Evolutionary conservation across 2,888 invertebrate genomes (phyloP), one percentile per base, ranked within the genome.

Genomic region (Leptinotarsa peninsularis): DNA sequence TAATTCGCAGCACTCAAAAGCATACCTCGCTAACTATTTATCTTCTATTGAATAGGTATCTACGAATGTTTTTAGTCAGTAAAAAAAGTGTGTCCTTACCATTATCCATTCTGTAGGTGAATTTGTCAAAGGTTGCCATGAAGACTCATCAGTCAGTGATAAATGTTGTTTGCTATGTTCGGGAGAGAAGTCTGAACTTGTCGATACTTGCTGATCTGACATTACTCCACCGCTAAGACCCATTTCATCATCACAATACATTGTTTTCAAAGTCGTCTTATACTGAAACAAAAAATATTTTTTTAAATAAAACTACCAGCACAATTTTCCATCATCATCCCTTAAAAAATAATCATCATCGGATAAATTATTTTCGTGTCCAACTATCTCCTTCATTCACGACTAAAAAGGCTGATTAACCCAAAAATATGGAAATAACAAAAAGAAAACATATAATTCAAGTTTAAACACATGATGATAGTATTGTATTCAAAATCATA

Each of bases 91-190:
- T 33, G 27, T 68, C 49, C 84, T 85, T 83, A 93, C 93, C 90
- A 92, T 90, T 75, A 94, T 89, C 90, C 91, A 94, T 87, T 94
- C 93, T 15, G 92, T 91, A 2, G 92, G 91, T 0, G 93, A 92
- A 85, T 92, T 92, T 72, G 91, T 90, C 0, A 91, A 86, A 0
- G 95, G 94, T 74, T 90, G 90, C 95, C 95, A 95, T 1, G 91
- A 92, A 0, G 88, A 86, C 0, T 88, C 85, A 0, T 87, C 87
- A 49, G 89, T 88, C 18, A 93, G 86, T 4, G 88, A 86, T 50
- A 93, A 87, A 80, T 89, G 85, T 4, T 85, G 81, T 70, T 90
- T 86, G 1, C 86, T 88, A 43, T 89, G 89, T 60, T 85, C 85
- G 4, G 90, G 73, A 43, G 83, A 82, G 14, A 82, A 74, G 76